Percentiles rank a stretch among this genome's conserved stretches.
These are phyloP conservation scores for Equus przewalskii DNA, from an alignment of 2,113 vertebrate genomes.

Conservation along the genomic window DNA sequence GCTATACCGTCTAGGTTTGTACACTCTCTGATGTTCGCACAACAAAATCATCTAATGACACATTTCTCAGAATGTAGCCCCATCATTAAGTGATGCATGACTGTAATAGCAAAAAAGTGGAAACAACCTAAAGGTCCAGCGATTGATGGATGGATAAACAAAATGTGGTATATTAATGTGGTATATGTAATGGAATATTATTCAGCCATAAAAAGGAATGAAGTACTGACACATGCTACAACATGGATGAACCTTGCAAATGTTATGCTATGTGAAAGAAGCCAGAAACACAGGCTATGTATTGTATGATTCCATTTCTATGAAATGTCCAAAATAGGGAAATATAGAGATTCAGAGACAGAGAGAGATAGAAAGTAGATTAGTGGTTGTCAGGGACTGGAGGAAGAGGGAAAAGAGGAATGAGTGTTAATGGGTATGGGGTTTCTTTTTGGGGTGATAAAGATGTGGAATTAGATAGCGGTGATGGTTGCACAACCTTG, in stretches of 20 bases:
- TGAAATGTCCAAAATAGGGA: neutral
- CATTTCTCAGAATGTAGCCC: too few species aligned
- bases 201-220: neutral
- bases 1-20: too few species aligned
- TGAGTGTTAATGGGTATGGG: neutral
- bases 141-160: neutral
- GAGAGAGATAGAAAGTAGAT: neutral
- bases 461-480: neutral
- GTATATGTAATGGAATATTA: neutral
- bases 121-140: neutral
- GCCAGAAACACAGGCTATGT: neutral
- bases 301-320: neutral
- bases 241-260: neutral
- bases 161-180: neutral
- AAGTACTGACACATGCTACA: neutral
- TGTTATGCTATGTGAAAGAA: conserved; percentile 32
- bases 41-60: too few species aligned
- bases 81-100: too few species aligned
- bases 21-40: too few species aligned
- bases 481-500: neutral
- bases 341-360: neutral
- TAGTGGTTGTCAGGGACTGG: neutral
- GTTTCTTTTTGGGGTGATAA: neutral
- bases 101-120: neutral
- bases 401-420: neutral